Percentiles rank a stretch among this genome's conserved stretches.
Conservation (phyloP, 1,140 invertebrate species). For the Aphaenogaster floridana region DNA sequence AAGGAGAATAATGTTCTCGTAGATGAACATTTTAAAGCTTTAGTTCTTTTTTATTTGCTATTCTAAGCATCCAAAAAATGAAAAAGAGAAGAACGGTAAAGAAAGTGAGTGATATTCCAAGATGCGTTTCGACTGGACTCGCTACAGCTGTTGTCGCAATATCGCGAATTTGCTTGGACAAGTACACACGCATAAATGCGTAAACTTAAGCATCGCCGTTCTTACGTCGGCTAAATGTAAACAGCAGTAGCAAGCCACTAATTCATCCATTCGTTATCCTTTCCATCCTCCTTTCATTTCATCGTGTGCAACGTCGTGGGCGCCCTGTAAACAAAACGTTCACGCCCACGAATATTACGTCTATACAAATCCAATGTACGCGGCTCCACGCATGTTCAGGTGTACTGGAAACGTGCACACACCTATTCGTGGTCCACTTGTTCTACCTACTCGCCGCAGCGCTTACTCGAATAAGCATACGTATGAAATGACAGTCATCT, state of each 20-base stretch:
- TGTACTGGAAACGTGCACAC: constrained; percentile 13
- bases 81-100: neutral
- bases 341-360: neutral
- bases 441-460: neutral
- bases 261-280: neutral
- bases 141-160: neutral
- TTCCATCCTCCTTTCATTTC: neutral
- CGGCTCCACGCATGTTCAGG: neutral
- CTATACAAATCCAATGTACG: neutral
- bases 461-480: neutral
- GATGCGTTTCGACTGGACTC: neutral
- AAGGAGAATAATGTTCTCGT: neutral
- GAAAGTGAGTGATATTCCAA: neutral
- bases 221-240: constrained; percentile 1
- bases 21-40: neutral
- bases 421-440: constrained; percentile 1
- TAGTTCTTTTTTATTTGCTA: neutral
- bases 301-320: neutral
- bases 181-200: neutral
- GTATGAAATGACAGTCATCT: neutral
- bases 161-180: neutral
- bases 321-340: constrained; percentile 12
- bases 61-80: neutral
- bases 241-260: constrained; percentile 1
- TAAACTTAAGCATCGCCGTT: neutral